A percentile compares a stretch with the other conserved stretches of the same genome.
phyloP scores from a whole-genome alignment of 2,888 invertebrate genomes.

The Athalia circularis region DNA sequence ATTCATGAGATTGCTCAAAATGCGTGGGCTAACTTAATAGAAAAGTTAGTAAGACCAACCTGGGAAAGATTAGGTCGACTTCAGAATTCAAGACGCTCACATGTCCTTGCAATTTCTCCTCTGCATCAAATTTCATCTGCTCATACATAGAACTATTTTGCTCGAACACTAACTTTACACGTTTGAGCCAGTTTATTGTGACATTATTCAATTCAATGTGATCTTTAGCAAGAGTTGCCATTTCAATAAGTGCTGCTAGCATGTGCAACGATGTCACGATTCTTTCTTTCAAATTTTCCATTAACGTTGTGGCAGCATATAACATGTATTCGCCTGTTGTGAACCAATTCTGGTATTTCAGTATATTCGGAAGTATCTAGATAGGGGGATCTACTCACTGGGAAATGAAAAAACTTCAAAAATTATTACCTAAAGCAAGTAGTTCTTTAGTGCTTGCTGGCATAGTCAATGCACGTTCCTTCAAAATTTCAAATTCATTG shows the following conservation, averaged over 20 bases:
- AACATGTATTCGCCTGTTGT: constrained; percentile 84
- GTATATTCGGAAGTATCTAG: background rate
- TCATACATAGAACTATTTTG: constrained; percentile 88
- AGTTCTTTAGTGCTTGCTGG: constrained; percentile 89
- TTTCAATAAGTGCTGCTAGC: constrained; percentile 84
- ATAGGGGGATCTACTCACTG: background rate
- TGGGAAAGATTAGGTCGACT: constrained; percentile 83
- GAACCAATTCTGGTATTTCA: background rate
- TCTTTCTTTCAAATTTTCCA: constrained; percentile 82
- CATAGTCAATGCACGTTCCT: constrained; percentile 81
- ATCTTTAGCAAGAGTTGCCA: constrained; percentile 83
- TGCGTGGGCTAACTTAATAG: no score
- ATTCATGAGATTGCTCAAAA: no score
- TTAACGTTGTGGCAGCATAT: constrained; percentile 83
- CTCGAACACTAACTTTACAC: constrained; percentile 89
- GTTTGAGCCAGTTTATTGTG: constrained; percentile 88
- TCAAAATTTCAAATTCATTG: constrained; percentile 83
- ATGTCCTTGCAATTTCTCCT: constrained; percentile 84
- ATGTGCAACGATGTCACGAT: constrained; percentile 82
- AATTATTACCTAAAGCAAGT: constrained; percentile 76
- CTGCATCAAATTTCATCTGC: constrained; percentile 88
- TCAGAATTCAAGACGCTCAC: constrained; percentile 83
- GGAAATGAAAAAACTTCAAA: background rate
- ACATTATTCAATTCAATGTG: constrained; percentile 88
- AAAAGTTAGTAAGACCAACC: constrained; percentile 61